Percentiles rank a stretch among this genome's conserved stretches.
Evolutionary conservation across 1,140 invertebrate genomes (phyloP).

Genomic region (Cydia strobilella): DNA sequence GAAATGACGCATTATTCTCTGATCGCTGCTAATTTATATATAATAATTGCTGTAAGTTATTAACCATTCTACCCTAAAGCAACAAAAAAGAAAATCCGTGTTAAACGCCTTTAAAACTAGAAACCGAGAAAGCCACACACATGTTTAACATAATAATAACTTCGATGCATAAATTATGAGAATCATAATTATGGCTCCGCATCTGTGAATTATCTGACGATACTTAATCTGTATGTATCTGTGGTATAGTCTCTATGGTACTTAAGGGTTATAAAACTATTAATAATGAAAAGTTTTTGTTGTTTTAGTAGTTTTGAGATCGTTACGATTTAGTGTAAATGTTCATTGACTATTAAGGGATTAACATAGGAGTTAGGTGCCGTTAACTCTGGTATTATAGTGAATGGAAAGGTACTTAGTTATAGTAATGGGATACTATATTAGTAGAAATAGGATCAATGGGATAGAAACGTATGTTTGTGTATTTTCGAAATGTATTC

Average conservation of each 20-base stretch:
- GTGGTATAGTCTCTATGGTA: not conserved
- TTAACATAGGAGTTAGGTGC: conserved; percentile 24
- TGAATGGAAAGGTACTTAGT: not conserved
- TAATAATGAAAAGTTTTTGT: conserved; percentile 51
- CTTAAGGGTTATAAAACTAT: conserved; percentile 52
- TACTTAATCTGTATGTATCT: not conserved
- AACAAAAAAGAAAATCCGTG: conserved; percentile 1
- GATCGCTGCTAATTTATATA: not conserved
- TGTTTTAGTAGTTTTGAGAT: conserved; percentile 41
- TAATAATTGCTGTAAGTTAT: not conserved
- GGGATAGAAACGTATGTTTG: not conserved
- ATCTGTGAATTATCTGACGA: conserved; percentile 52
- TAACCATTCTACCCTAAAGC: not conserved
- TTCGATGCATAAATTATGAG: conserved; percentile 59
- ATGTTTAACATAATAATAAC: conserved; percentile 48
- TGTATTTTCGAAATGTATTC: not conserved
- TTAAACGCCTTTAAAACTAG: conserved; percentile 23
- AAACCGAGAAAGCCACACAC: conserved; percentile 43
- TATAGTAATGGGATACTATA: not conserved
- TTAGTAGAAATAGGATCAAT: too few relatives aligned
- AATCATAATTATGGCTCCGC: conserved; percentile 51
- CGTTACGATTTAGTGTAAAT: conserved; percentile 35
- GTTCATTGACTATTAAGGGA: conserved; percentile 42
- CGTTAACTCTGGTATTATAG: not conserved
- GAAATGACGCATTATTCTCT: conserved; percentile 77